A percentile compares a stretch with the other conserved stretches of the same genome.
Conservation (phyloP, 2,797 vertebrate species). For the Dendrocincla fuliginosa region DNA sequence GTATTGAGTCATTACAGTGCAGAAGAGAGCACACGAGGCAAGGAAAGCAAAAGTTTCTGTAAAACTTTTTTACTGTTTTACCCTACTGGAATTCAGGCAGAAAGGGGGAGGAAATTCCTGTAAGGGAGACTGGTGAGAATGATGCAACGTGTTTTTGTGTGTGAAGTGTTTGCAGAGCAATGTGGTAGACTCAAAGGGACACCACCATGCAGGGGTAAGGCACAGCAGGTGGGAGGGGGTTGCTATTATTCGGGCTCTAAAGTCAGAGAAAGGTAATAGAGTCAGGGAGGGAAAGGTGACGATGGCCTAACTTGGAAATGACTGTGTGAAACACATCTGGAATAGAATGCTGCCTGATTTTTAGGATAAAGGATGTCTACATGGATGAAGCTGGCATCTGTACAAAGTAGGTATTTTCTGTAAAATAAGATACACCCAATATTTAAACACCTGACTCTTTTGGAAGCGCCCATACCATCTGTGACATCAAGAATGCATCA, state of each 20-base stretch:
- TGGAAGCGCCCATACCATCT: background rate
- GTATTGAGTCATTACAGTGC: background rate
- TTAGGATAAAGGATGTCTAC: background rate
- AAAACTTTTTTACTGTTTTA: background rate
- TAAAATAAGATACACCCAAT: background rate
- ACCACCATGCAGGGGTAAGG: background rate
- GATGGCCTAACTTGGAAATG: background rate
- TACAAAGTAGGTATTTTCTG: background rate
- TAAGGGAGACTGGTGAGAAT: background rate
- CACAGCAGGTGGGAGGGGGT: background rate
- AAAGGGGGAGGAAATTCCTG: background rate
- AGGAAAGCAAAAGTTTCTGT: background rate
- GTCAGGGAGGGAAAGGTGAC: background rate
- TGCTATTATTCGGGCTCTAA: accelerated
- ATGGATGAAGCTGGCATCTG: background rate
- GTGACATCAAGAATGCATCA: accelerated
- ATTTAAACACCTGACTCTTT: background rate
- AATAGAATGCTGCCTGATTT: background rate
- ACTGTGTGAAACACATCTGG: background rate
- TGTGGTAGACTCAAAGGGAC: background rate
- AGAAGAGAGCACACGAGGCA: background rate
- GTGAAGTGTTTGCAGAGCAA: background rate
- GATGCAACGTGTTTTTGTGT: background rate
- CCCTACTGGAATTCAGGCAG: background rate
- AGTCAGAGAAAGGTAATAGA: background rate